Conservation (phyloP, 2,113 vertebrate species). For the rabbit (Oryctolagus cuniculus) region DNA sequence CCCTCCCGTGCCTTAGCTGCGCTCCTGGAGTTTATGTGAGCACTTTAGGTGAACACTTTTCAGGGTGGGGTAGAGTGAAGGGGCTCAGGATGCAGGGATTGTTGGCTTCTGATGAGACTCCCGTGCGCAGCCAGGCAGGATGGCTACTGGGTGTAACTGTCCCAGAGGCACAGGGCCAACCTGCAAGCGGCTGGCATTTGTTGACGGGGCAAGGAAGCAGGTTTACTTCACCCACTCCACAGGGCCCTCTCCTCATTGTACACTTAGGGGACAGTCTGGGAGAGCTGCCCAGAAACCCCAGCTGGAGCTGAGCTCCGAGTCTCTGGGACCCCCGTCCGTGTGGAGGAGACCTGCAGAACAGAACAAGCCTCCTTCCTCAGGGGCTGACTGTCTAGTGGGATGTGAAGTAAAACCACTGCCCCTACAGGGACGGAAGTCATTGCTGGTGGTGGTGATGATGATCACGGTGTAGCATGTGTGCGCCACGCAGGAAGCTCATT, state of each 20-base stretch:
- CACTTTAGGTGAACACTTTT: background rate
- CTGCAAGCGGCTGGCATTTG: background rate
- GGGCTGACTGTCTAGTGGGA: background rate
- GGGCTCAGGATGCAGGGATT: background rate
- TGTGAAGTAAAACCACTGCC: background rate
- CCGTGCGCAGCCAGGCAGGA: background rate
- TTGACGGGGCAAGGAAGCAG: background rate
- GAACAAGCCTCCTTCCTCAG: background rate
- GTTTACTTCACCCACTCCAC: background rate
- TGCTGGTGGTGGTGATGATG: background rate
- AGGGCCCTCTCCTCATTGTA: background rate
- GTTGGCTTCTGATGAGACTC: background rate
- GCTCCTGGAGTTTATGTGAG: background rate
- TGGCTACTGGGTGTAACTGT: background rate
- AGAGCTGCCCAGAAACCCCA: background rate
- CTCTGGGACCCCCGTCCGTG: no score
- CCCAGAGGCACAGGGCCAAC: background rate
- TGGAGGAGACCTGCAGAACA: background rate
- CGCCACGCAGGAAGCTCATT: background rate
- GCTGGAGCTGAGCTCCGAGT: background rate
- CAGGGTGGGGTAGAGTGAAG: no score
- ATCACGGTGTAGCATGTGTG: background rate
- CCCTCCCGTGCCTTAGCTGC: background rate
- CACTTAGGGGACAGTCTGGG: background rate
- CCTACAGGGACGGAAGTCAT: background rate